These are phyloP conservation scores for Melolontha melolontha DNA, from an alignment of 2,888 invertebrate genomes.

Conservation along the genomic window DNA sequence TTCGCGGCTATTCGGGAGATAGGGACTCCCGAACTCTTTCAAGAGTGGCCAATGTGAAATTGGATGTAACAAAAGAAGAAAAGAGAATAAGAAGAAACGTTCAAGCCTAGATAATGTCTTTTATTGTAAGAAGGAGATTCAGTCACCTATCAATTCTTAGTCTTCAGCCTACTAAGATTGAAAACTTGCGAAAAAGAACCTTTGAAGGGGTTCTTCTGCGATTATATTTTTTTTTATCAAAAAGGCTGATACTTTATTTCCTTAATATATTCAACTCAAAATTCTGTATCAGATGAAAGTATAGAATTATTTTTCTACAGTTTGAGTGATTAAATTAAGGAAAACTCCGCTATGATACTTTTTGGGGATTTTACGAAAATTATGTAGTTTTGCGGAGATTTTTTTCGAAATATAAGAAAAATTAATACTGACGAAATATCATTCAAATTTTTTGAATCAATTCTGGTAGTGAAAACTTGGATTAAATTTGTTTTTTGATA, in stretches of 20 bases:
- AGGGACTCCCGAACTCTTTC: slow-evolving; percentile 29
- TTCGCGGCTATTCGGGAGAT: slow-evolving; percentile 22
- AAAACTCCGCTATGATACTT: slow-evolving; percentile 35
- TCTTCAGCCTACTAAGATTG: slow-evolving; percentile 35
- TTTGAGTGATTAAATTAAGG: slow-evolving; percentile 40
- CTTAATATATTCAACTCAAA: slow-evolving; percentile 40
- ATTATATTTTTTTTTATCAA: not conserved
- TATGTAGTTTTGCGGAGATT: slow-evolving; percentile 25
- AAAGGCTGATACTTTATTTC: slow-evolving; percentile 21
- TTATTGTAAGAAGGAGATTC: slow-evolving; percentile 41
- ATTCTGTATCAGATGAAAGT: slow-evolving; percentile 41
- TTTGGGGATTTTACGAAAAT: slow-evolving; percentile 19
- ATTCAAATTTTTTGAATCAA: slow-evolving; percentile 22
- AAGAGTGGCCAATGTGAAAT: slow-evolving; percentile 32
- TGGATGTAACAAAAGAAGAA: slow-evolving; percentile 6
- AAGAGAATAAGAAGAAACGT: slow-evolving; percentile 23
- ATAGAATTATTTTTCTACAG: slow-evolving; percentile 44
- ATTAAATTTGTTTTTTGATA: slow-evolving; percentile 26
- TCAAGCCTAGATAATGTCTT: slow-evolving; percentile 33
- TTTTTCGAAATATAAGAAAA: not conserved
- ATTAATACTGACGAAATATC: slow-evolving; percentile 14
- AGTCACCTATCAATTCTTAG: slow-evolving; percentile 23
- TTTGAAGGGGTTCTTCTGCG: not conserved
- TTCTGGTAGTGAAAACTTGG: not conserved
- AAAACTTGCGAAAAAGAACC: not conserved